Evolutionary conservation across 2,888 invertebrate genomes (phyloP).

Genomic region (Podotricha telesiphe): DNA sequence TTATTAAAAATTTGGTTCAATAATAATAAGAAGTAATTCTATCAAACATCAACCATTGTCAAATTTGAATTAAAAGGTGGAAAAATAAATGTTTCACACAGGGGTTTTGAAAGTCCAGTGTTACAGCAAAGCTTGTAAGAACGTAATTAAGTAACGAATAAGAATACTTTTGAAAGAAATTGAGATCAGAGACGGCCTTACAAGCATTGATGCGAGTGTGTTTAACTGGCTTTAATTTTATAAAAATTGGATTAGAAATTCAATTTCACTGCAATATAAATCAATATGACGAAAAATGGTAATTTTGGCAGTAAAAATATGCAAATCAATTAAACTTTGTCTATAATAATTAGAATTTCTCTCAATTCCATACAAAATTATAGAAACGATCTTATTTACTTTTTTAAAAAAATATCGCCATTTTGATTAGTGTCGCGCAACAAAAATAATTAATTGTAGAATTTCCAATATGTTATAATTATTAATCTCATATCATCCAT

Average conservation of each 20-base stretch:
- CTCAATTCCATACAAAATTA: too few species aligned
- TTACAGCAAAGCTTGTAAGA: conserved; percentile 69
- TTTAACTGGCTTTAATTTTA: not conserved
- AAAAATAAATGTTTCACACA: conserved; percentile 66
- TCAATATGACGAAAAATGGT: not conserved
- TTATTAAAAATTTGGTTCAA: too few species aligned
- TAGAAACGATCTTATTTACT: too few species aligned
- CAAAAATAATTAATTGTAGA: too few species aligned
- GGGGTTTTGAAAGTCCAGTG: conserved; percentile 43
- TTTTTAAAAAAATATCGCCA: too few species aligned
- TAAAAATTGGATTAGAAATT: not conserved
- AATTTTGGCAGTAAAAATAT: too few species aligned
- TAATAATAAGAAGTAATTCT: conserved; percentile 38
- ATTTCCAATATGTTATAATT: too few species aligned
- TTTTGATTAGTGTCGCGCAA: too few species aligned
- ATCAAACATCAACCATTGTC: conserved; percentile 46
- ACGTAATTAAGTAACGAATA: conserved; percentile 60
- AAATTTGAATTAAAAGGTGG: conserved; percentile 57
- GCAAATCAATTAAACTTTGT: too few species aligned
- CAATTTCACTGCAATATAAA: not conserved
- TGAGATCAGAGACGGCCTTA: conserved; percentile 78
- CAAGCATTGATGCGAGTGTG: conserved; percentile 60
- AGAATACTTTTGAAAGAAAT: conserved; percentile 60
- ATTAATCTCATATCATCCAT: not conserved
- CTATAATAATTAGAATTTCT: too few species aligned